Evolutionary conservation across 2,888 invertebrate genomes (phyloP), one percentile per base, ranked within the genome.

Genomic region (Cryptus armator): DNA sequence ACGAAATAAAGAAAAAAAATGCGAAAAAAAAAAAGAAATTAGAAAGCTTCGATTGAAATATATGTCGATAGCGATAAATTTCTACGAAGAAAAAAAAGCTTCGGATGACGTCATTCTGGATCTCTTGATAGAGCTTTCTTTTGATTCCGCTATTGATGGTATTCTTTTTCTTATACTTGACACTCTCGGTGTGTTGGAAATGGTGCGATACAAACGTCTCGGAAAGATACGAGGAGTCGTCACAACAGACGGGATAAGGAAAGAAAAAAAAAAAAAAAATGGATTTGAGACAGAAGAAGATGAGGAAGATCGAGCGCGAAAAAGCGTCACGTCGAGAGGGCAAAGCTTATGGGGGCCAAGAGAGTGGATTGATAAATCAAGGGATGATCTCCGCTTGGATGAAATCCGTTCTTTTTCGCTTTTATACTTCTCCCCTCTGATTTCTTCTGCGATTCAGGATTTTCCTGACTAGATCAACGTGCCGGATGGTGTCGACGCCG

Each of bases 351-450:
- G 43, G 83, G 9, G 64, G 43, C 77, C 77, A 51, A 83, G 85
- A 87, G 87, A 89, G 87, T 87, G 86, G 90, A 90, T 89, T 89
- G 87, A 90, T 90, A 90, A 90, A 90, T 90, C 90, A 90, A 84
- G 85, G 89, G 88, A 90, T 90, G 86, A 90, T 90, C 89, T 89
- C 89, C 86, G 53, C 37, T 66, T 75, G 80, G 86, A 86, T 88
- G 51, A 81, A 66, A 75, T 68, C 77, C 37, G 56, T 37, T 37
- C 51, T 62, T 64, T 46, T 64, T 46, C 16, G 37, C 29, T 43
- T 62, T 53, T 32, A 14, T 48, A 29, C 74, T 74, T 68, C 12
- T 62, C 46, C 32, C 29, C 43, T 19, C 29, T 16, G n/a, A 43
- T 19, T 6, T 14, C 56, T 62, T 43, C 37, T n/a, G 24, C 12